Evolutionary conservation across 2,113 vertebrate genomes (phyloP).

Genomic region (Melanerpes formicivorus): DNA sequence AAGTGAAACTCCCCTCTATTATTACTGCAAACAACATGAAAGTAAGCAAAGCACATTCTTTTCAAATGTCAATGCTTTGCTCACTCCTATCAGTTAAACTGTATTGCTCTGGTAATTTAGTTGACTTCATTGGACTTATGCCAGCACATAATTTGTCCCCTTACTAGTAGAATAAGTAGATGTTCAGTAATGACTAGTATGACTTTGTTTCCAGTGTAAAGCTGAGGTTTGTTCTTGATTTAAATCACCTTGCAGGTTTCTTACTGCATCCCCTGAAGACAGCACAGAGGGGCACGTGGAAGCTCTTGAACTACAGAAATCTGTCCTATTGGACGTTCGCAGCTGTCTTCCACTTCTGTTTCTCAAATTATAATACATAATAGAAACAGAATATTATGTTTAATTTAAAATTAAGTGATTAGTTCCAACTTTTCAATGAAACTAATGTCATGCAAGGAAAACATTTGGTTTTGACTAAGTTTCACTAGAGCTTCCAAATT

Average conservation of each 20-base stretch:
- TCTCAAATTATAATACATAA: neutral
- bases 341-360: neutral
- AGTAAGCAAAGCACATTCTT: neutral
- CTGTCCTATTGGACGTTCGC: neutral
- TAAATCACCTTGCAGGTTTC: neutral
- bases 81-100: neutral
- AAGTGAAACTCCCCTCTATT: neutral
- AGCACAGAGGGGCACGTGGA: rapidly evolving
- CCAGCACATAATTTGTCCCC: neutral
- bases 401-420: neutral
- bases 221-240: neutral
- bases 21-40: neutral
- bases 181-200: neutral
- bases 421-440: neutral
- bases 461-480: neutral
- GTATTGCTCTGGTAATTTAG: neutral
- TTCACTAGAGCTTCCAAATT: neutral
- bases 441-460: neutral
- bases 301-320: neutral
- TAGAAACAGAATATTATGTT: neutral
- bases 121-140: neutral
- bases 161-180: neutral
- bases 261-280: neutral
- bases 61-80: neutral
- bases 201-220: neutral